These are phyloP conservation scores for Drosophila kohkoa DNA, from an alignment of 1,140 invertebrate species.

Conservation along the genomic window DNA sequence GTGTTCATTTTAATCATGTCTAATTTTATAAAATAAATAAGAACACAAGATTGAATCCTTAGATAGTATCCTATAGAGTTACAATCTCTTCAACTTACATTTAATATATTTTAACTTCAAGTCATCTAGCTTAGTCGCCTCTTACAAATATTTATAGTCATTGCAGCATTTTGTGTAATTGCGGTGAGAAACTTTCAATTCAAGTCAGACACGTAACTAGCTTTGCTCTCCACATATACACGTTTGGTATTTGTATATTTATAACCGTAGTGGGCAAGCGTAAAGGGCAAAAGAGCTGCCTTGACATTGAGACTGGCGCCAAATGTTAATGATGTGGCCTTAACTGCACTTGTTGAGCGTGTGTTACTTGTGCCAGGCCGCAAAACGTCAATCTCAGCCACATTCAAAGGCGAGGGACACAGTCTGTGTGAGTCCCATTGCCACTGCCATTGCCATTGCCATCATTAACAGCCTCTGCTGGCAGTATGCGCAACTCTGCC, in stretches of 20 bases:
- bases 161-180: conserved; percentile 43
- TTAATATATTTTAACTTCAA: not conserved
- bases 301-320: conserved; percentile 62
- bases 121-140: not conserved
- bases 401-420: not conserved
- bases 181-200: not conserved
- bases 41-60: too few relatives aligned
- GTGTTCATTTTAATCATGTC: too few relatives aligned
- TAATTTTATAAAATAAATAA: too few relatives aligned
- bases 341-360: conserved; percentile 76
- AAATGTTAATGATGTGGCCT: conserved; percentile 78
- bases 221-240: not conserved
- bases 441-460: conserved; percentile 2
- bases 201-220: conserved; percentile 16
- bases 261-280: not conserved
- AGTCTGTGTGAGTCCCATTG: not conserved
- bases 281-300: conserved; percentile 35
- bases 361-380: conserved; percentile 36
- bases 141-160: not conserved
- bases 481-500: conserved; percentile 21
- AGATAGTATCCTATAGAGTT: not conserved
- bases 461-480: conserved; percentile 19
- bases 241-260: conserved; percentile 1
- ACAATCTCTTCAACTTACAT: not conserved
- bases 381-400: conserved; percentile 34